Evolutionary conservation across 2,797 vertebrate genomes (phyloP).

Genomic region (Oreochromis grahami): DNA sequence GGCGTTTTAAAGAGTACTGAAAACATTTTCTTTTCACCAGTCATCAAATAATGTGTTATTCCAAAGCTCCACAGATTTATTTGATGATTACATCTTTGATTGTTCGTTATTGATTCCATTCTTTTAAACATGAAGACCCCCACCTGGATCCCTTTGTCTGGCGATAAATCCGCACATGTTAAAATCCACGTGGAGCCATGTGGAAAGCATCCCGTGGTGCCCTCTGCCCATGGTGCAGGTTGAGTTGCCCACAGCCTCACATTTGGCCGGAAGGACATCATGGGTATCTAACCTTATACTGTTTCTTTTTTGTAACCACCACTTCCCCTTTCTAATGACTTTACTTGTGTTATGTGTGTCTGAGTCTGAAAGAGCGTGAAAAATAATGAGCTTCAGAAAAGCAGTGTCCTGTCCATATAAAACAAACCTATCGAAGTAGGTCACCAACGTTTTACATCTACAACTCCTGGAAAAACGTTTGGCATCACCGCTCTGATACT

Average conservation of each 20-base stretch:
- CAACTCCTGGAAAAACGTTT: not conserved
- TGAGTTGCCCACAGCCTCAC: slow-evolving; percentile 24
- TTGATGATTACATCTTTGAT: slow-evolving; percentile 10
- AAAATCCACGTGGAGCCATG: slow-evolving; percentile 7
- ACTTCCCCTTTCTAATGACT: not conserved
- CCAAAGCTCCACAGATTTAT: not conserved
- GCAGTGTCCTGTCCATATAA: not conserved
- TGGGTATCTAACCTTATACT: slow-evolving; percentile 15
- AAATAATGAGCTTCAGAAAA: not conserved
- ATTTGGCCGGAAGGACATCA: not conserved
- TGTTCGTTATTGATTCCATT: slow-evolving; percentile 1
- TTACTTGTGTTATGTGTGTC: not conserved
- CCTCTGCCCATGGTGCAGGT: not conserved
- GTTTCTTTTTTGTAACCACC: slow-evolving; percentile 8
- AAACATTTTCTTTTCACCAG: not conserved
- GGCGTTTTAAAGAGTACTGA: not conserved
- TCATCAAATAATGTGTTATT: not conserved
- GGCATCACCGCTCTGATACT: not conserved
- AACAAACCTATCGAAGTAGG: slow-evolving; percentile 15
- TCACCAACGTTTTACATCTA: not conserved
- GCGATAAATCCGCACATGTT: slow-evolving; percentile 16
- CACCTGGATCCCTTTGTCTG: not conserved
- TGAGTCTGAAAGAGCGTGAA: not conserved
- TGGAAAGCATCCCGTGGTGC: slow-evolving; percentile 34
- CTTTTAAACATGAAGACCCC: not conserved